Base-by-base conservation (phyloP, 1,140 invertebrate genomes). In the Drosophila willistoni region DNA sequence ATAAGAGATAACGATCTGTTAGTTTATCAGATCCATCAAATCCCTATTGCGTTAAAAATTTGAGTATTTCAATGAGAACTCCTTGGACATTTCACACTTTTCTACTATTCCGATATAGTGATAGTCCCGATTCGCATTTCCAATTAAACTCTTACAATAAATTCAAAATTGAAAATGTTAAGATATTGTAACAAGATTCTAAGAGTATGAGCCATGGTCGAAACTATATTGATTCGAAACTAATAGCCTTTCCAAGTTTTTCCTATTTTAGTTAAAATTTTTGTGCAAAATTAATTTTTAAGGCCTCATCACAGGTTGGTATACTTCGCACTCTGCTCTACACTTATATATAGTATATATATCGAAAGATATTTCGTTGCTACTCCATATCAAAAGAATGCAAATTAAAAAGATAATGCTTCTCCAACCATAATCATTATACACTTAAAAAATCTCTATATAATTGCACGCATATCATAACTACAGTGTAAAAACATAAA, bases 391-490 rank as follows among this genome's bases (percentile, higher is more conserved):
- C 83, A 89, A 65, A 78, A 64, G 10, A 39, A 39, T 29, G 12
- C 36, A 71, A 39, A 71, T 71, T 56, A 80, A 44, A 44, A 47
- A 47, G 14, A 47, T 47, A 51, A 67, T 82, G 75, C 83, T 85
- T 87, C 68, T 61, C 54, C 56, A 75, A 79, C 63, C 80, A 80
- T 75, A 79, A 87, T 84, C 70, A 79, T 79, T 74, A 87, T 71
- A 87, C 65, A 65, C 10, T 3, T 14, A 34, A 33, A 14, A 71
- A 67, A 77, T 67, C 19, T 56, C 22, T 66, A 22, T 55, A 64
- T 81, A 71, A 79, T 71, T 83, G 79, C 79, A 81, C 79, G 79
- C 79, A 81, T 81, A 81, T 82, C 81, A 84, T 73, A 77, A 82
- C 73, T 80, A 81, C 74, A 82, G 75, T 81, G 79, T 73, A 73